Evolutionary conservation across 2,888 invertebrate species (phyloP).

Genomic region (Mimas tiliae): DNA sequence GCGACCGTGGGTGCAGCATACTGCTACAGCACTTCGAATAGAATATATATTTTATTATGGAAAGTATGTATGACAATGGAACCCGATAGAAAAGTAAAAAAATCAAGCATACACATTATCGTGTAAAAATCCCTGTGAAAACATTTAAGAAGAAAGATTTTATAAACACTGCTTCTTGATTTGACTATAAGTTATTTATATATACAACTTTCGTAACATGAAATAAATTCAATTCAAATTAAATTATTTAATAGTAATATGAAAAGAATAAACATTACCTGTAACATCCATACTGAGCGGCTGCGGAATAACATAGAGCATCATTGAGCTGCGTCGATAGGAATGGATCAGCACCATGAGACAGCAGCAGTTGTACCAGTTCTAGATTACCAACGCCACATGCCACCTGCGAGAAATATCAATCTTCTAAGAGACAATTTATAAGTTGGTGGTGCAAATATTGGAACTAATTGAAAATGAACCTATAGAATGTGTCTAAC

Average conservation of each 20-base stretch:
- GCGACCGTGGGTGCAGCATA: conserved; percentile 95
- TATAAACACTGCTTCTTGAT: too few species aligned
- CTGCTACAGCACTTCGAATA: conserved; percentile 89
- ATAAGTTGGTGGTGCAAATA: too few species aligned
- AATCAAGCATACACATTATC: too few species aligned
- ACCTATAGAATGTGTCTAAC: too few species aligned
- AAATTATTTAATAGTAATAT: not conserved
- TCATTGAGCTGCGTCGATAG: conserved; percentile 93
- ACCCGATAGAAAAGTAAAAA: not conserved
- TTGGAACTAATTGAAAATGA: not conserved
- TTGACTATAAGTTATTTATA: too few species aligned
- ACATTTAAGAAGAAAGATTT: too few species aligned
- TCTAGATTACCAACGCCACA: conserved; percentile 92
- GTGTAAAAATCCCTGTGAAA: too few species aligned
- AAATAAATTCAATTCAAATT: too few species aligned
- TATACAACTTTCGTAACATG: too few species aligned
- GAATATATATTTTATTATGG: conserved; percentile 18
- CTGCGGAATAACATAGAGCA: conserved; percentile 93
- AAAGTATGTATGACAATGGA: not conserved
- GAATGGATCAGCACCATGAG: conserved; percentile 95
- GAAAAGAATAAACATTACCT: conserved; percentile 65
- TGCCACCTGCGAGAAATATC: conserved; percentile 82
- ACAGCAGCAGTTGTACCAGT: conserved; percentile 90
- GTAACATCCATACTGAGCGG: conserved; percentile 94
- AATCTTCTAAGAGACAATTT: too few species aligned